Evolutionary conservation across 2,113 vertebrate species (phyloP).

Genomic region (Okapia johnstoni): DNA sequence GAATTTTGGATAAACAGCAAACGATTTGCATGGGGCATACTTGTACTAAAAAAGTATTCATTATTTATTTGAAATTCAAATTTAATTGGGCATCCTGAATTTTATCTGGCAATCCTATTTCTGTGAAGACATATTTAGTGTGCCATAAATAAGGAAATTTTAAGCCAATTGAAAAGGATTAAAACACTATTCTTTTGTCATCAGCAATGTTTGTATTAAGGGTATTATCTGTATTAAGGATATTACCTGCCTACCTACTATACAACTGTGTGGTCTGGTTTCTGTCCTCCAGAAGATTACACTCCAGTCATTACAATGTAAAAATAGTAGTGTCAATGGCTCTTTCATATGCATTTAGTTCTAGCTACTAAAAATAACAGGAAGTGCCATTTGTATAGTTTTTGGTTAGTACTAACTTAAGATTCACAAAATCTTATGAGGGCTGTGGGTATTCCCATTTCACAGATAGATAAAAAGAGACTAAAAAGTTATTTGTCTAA

Average conservation of each 20-base stretch:
- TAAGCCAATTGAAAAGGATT: conserved; percentile 25
- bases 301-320: not conserved
- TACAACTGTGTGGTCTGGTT: not conserved
- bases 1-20: conserved; percentile 51
- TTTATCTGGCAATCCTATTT: conserved; percentile 47
- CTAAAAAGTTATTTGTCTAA: not conserved
- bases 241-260: not conserved
- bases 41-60: conserved; percentile 29
- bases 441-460: not conserved
- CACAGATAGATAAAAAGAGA: not conserved
- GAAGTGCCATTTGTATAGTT: not conserved
- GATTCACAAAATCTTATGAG: not conserved
- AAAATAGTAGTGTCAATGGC: not conserved
- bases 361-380: not conserved
- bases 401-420: not conserved
- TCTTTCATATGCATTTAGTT: not conserved
- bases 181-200: not conserved
- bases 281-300: not conserved
- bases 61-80: conserved; percentile 61
- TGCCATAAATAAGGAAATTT: not conserved
- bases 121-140: conserved; percentile 48
- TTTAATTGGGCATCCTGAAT: conserved; percentile 45
- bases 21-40: conserved; percentile 24
- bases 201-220: not conserved
- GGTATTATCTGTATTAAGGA: not conserved